A percentile compares a stretch with the other conserved stretches of the same genome.
Conservation (phyloP, 2,888 invertebrate genomes). For the Nemapogon koenigi region DNA sequence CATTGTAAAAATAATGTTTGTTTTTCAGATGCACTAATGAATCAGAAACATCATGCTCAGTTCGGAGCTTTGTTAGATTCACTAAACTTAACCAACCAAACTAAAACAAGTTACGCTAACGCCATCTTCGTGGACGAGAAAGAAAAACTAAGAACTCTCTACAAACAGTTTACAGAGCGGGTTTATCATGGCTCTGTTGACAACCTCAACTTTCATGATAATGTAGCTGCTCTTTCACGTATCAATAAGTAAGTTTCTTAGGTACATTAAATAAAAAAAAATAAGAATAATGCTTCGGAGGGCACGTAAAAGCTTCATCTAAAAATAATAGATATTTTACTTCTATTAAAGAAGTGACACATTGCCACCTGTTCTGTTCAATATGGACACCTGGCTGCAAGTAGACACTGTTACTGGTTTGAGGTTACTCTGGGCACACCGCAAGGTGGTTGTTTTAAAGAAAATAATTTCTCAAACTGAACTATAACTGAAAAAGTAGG, state of each 20-base stretch:
- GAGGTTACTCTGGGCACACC: too few relatives aligned
- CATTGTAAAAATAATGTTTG: too few relatives aligned
- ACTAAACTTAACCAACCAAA: slow-evolving; percentile 24
- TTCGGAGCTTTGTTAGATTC: slow-evolving; percentile 58
- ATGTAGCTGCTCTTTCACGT: slow-evolving; percentile 20
- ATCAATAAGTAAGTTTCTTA: slow-evolving; percentile 66
- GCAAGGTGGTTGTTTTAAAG: too few relatives aligned
- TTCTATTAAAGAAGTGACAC: too few relatives aligned
- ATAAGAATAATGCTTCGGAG: too few relatives aligned
- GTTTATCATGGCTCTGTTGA: slow-evolving; percentile 54
- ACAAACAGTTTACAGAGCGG: slow-evolving; percentile 49
- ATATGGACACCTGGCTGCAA: too few relatives aligned
- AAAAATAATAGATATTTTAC: too few relatives aligned
- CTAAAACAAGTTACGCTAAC: slow-evolving; percentile 56
- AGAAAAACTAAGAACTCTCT: slow-evolving; percentile 60
- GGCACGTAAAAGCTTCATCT: too few relatives aligned
- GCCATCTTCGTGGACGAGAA: slow-evolving; percentile 67
- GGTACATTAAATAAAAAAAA: slow-evolving; percentile 11
- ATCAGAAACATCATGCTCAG: slow-evolving; percentile 60
- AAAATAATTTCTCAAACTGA: too few relatives aligned
- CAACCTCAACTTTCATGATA: slow-evolving; percentile 23
- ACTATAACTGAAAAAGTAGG: too few relatives aligned
- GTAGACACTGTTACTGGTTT: too few relatives aligned
- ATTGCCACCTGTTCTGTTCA: too few relatives aligned
- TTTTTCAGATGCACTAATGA: slow-evolving; percentile 37